Evolutionary conservation across 2,797 vertebrate species (phyloP).

Genomic region (Etheostoma perlongum): DNA sequence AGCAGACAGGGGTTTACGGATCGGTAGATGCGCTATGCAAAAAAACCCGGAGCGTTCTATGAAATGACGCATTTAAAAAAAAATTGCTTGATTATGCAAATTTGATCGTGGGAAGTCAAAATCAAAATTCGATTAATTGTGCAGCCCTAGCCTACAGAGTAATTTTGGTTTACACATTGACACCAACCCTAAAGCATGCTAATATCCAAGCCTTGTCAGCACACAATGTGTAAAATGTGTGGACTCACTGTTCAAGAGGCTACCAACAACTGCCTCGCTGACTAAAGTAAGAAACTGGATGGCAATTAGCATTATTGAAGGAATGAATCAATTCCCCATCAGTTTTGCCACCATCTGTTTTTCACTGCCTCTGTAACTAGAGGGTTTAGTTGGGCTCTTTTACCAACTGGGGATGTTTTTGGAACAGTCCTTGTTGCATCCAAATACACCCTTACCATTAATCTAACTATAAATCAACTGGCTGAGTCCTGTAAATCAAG

Average conservation of each 20-base stretch:
- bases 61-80: too few species aligned
- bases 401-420: background rate
- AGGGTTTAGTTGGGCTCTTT: slow-evolving; percentile 8
- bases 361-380: background rate
- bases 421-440: background rate
- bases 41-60: too few species aligned
- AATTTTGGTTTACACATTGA: slow-evolving; percentile 13
- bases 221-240: slow-evolving; percentile 20
- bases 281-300: slow-evolving; percentile 32
- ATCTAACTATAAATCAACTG: slow-evolving; percentile 80
- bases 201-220: background rate
- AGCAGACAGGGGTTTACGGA: too few species aligned
- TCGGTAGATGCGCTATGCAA: too few species aligned
- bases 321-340: slow-evolving; percentile 29
- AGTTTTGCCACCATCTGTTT: slow-evolving; percentile 30
- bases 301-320: slow-evolving; percentile 52
- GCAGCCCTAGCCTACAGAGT: background rate
- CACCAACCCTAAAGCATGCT: slow-evolving; percentile 8
- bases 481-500: slow-evolving; percentile 76
- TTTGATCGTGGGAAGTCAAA: too few species aligned
- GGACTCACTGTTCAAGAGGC: slow-evolving; percentile 5
- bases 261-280: slow-evolving; percentile 26
- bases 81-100: too few species aligned
- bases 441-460: slow-evolving; percentile 61
- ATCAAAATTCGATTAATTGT: too few species aligned